Base-by-base conservation (phyloP, 2,797 vertebrate genomes). In the Molossus alvarezi region DNA sequence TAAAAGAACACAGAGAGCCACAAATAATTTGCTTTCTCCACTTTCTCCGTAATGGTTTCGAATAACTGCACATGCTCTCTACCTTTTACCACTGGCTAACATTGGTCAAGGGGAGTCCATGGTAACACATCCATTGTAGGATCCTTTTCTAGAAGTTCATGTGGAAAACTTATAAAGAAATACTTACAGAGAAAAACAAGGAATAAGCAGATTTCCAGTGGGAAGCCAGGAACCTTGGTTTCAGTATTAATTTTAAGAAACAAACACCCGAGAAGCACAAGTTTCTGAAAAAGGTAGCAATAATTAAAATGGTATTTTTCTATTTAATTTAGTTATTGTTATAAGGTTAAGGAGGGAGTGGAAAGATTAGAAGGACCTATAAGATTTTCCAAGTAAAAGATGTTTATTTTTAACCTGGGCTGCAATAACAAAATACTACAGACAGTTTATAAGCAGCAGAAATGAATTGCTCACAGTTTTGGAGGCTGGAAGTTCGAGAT, bases 11-110 rank as follows among this genome's bases (percentile, higher is more conserved):
- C 8, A 57, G 3, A 14, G 3, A 69, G 51, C 13, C 65, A 84
- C 51, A 88, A 84, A 88, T 62, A 37, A 55, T 37, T 37, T 45
- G 41, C 6, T 5, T 45, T 45, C 41, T 45, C 41, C 27, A 51
- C 33, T 86, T 58, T 96, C 60, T 64, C 88, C 55, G 85, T 25
- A 17, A 53, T 48, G 58, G 20, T 69, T 92, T 23, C 37, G 67
- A 58, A 41, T 79, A 64, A 79, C 29, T 58, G 27, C 27, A 67
- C 0, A 11, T 4, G 13, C 5, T 86, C 1, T 71, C 18, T 3
- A 20, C 10, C 6, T 88, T 89, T 75, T 64, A 29, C 20, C 57
- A 75, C 23, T 48, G 51, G 25, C 45, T 75, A 20, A 55, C 20
- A 25, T 15, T 57, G 75, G 29, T n/a, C 75, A 41, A 65, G 3